Evolutionary conservation across 2,888 invertebrate genomes (phyloP).

Genomic region (Yponomeuta sedellus): DNA sequence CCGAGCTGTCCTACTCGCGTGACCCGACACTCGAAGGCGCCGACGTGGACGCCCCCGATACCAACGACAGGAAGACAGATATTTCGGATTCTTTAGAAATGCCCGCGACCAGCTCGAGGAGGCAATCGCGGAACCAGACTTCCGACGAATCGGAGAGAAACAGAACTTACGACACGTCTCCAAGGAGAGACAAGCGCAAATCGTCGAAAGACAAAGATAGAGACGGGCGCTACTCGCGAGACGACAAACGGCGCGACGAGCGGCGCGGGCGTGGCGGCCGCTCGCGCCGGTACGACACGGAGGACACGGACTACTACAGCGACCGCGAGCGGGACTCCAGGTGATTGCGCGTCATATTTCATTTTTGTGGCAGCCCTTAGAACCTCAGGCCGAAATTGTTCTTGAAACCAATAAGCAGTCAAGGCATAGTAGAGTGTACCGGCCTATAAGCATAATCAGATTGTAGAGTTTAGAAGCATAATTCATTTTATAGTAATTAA

Average conservation of each 20-base stretch:
- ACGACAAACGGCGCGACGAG: slow-evolving; percentile 48
- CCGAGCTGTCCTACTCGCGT: slow-evolving; percentile 53
- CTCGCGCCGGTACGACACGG: slow-evolving; percentile 77
- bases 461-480: too few species aligned
- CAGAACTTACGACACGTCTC: slow-evolving; percentile 50
- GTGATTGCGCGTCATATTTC: slow-evolving; percentile 29
- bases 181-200: slow-evolving; percentile 53
- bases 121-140: slow-evolving; percentile 51
- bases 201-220: slow-evolving; percentile 42
- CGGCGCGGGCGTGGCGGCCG: slow-evolving; percentile 52
- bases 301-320: slow-evolving; percentile 82
- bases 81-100: slow-evolving; percentile 48
- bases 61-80: slow-evolving; percentile 43
- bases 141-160: slow-evolving; percentile 68
- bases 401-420: too few species aligned
- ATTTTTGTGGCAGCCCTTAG: too few species aligned
- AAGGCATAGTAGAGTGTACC: too few species aligned
- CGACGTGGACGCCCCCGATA: slow-evolving; percentile 44
- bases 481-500: too few species aligned
- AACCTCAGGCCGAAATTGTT: too few species aligned
- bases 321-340: slow-evolving; percentile 78
- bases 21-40: slow-evolving; percentile 73
- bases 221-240: slow-evolving; percentile 26
- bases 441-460: too few species aligned
- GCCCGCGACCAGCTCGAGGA: slow-evolving; percentile 40